Percentiles rank a stretch among this genome's conserved stretches.
These are phyloP conservation scores for Agraylea sexmaculata DNA, from an alignment of 1,140 invertebrate species.

Conservation along the genomic window DNA sequence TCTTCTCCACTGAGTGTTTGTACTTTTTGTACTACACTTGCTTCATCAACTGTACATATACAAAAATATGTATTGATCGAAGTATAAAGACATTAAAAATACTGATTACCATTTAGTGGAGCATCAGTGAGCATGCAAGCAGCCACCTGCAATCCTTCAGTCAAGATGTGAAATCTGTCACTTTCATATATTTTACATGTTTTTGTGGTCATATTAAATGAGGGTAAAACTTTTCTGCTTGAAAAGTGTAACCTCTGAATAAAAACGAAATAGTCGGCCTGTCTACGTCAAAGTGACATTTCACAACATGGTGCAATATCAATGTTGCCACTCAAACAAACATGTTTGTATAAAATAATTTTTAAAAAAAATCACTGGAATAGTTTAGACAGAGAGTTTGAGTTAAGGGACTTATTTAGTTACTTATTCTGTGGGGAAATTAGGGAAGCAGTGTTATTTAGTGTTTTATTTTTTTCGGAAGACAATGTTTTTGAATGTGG, in stretches of 20 bases:
- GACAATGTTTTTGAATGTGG: no score
- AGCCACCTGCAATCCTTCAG: constrained; percentile 45
- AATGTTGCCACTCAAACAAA: neutral
- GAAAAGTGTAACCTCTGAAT: no score
- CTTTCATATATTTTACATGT: constrained; percentile 43
- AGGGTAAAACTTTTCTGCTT: no score
- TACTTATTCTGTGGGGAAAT: no score
- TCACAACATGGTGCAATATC: constrained; percentile 15
- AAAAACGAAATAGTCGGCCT: neutral
- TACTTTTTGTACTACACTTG: constrained; percentile 32
- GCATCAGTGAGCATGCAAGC: constrained; percentile 46
- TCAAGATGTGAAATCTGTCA: constrained; percentile 40
- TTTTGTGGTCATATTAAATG: no score
- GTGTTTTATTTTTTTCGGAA: no score
- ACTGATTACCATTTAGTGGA: constrained; percentile 33
- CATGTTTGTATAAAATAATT: no score
- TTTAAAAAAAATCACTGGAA: no score
- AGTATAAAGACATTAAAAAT: neutral
- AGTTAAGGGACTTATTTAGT: no score
- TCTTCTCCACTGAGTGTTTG: constrained; percentile 30
- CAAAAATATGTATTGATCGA: constrained; percentile 4
- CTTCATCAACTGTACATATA: constrained; percentile 26
- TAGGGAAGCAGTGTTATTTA: no score
- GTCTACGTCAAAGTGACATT: constrained; percentile 3
- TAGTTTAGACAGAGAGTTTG: no score